These are phyloP conservation scores for Hirtodrosophila confusa DNA, from an alignment of 2,888 invertebrate genomes.

Conservation along the genomic window DNA sequence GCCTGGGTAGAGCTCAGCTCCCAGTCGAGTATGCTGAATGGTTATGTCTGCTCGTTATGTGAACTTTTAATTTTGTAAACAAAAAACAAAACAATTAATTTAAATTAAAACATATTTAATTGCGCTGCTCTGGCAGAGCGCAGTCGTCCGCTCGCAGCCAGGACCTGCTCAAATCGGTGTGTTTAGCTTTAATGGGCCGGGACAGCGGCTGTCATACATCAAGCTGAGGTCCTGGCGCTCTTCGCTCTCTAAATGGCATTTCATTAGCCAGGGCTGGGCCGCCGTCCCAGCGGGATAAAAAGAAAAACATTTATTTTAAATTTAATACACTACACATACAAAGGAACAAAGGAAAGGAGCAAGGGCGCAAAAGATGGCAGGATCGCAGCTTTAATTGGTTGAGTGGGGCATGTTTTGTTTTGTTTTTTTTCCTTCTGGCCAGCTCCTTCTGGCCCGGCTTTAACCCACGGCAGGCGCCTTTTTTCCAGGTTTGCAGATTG, in stretches of 20 bases:
- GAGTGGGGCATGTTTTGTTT: slow-evolving; percentile 33
- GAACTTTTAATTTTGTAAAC: slow-evolving; percentile 17
- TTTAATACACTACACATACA: slow-evolving; percentile 63
- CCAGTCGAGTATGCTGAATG: too few relatives aligned
- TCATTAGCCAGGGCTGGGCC: slow-evolving; percentile 58
- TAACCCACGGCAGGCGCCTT: slow-evolving; percentile 25
- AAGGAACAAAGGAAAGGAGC: slow-evolving; percentile 23
- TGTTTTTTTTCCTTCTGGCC: too few relatives aligned
- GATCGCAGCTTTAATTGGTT: slow-evolving; percentile 66
- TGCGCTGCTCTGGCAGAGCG: neutral
- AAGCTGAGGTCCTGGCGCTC: slow-evolving; percentile 31
- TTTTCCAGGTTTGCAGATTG: slow-evolving; percentile 42
- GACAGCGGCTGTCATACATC: slow-evolving; percentile 60
- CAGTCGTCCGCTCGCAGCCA: neutral
- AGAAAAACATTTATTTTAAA: slow-evolving; percentile 73
- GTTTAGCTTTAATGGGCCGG: slow-evolving; percentile 41
- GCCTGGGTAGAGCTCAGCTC: too few relatives aligned
- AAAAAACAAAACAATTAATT: slow-evolving; percentile 51
- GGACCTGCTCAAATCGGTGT: slow-evolving; percentile 33
- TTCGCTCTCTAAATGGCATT: slow-evolving; percentile 57
- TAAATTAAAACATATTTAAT: slow-evolving; percentile 54
- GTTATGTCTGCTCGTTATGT: neutral
- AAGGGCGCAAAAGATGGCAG: slow-evolving; percentile 35
- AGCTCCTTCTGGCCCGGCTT: too few relatives aligned
- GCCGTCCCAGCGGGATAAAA: slow-evolving; percentile 35